Base-by-base conservation (phyloP, 1,140 invertebrate genomes). In the Ceratosolen fusciceps region DNA sequence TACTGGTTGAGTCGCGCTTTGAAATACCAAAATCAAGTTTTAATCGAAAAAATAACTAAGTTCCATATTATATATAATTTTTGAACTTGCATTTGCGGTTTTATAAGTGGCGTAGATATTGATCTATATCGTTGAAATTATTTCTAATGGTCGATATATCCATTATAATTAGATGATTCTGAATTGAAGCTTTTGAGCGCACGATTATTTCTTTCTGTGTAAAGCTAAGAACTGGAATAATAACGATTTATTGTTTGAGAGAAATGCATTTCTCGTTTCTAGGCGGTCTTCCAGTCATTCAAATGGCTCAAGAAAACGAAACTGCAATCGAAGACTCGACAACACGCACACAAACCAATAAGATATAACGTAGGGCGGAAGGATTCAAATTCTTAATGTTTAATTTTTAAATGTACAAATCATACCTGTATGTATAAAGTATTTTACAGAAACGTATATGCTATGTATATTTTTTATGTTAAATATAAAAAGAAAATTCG, bases 231-330 rank as follows among this genome's bases (percentile, higher is more conserved):
- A 62, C 26, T 49, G 14, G 62, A 67, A 49, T 60, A 60, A 71
- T 77, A 24, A 37, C 12, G 34, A 31, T 3, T 74, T 79, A 62
- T 81, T 67, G 43, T 62, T 79, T 75, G 31, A 67, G 65, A 72
- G 43, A 74, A 54, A 67, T 75, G 80, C 76, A 81, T 75, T 81
- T 62, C 43, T 74, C 56, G 19, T 74, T 52, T 81, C 54, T 75
- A 79, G 62, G 31, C 37, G 19, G 77, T 79, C 77, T 79, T 79
- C 71, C 77, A 74, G 26, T 74, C 67, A 58, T 74, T 62, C 49
- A 56, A 68, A 52, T 73, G 56, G 74, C 29, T 74, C 3, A 67
- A n/a, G 19, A 37, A 68, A 37, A 68, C 49, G 49, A 34, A 47
- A 74, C 56, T 60, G 52, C 58, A 65, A 74, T 79, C 71, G 71